A percentile compares a stretch with the other conserved stretches of the same genome.
phyloP scores from a whole-genome alignment of 2,888 invertebrate species.

The Agrilus biguttatus region DNA sequence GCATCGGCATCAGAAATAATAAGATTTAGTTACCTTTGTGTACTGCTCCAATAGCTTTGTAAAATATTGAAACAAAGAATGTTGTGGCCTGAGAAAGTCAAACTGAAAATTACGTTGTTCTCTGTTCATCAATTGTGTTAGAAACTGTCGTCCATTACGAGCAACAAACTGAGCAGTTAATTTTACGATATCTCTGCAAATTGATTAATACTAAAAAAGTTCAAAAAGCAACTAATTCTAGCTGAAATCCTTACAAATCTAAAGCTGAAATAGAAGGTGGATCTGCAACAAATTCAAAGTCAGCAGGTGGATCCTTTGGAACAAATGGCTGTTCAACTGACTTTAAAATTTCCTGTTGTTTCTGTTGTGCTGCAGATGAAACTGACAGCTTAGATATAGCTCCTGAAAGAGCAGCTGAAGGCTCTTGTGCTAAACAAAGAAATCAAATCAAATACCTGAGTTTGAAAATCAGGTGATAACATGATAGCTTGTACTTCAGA shows the following conservation, averaged over 20 bases:
- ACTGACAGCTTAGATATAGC: constrained; percentile 44
- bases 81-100: constrained; percentile 96
- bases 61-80: constrained; percentile 96
- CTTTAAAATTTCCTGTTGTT: constrained; percentile 76
- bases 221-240: neutral
- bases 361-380: constrained; percentile 65
- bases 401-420: constrained; percentile 29
- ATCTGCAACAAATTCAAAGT: constrained; percentile 91
- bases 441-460: constrained; percentile 1
- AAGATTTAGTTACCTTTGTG: constrained; percentile 54
- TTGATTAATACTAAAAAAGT: neutral
- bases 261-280: constrained; percentile 96
- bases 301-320: constrained; percentile 81
- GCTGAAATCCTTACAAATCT: constrained; percentile 55
- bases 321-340: constrained; percentile 77
- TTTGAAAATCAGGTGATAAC: neutral
- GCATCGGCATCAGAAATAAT: too few species aligned
- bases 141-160: constrained; percentile 92
- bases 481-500: neutral
- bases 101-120: constrained; percentile 98
- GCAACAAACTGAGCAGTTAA: constrained; percentile 98
- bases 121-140: constrained; percentile 95
- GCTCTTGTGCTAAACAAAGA: constrained; percentile 28
- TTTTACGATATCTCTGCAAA: constrained; percentile 81
- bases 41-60: constrained; percentile 97